Conservation (phyloP, 2,888 invertebrate genomes). For the Andrena dorsata region DNA sequence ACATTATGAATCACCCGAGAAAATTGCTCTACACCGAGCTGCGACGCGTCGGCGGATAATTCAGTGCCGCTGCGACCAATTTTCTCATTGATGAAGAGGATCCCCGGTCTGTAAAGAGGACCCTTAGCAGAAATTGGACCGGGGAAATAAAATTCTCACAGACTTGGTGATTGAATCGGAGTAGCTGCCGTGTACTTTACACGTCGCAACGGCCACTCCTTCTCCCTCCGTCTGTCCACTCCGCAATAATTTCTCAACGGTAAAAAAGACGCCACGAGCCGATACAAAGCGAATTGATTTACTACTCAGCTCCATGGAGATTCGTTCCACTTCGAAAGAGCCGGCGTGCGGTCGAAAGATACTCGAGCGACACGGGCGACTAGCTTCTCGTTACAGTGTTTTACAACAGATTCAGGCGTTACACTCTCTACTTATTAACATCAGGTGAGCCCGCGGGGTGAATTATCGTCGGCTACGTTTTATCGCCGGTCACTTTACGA, state of each 20-base stretch:
- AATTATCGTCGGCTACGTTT: constrained; percentile 45
- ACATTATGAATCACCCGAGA: constrained; percentile 59
- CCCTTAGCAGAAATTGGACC: background rate
- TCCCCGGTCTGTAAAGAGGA: background rate
- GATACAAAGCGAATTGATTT: constrained; percentile 19
- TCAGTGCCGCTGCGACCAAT: constrained; percentile 21
- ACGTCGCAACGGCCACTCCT: background rate
- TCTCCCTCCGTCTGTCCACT: background rate
- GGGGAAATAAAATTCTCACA: background rate
- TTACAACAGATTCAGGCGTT: constrained; percentile 44
- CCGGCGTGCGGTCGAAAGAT: background rate
- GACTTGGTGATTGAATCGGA: background rate
- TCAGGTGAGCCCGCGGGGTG: constrained; percentile 19
- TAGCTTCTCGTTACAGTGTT: constrained; percentile 40
- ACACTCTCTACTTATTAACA: constrained; percentile 46
- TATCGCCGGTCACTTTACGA: constrained; percentile 45
- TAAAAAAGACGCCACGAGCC: background rate
- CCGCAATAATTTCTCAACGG: constrained; percentile 20
- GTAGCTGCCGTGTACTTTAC: background rate
- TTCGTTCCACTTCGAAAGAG: background rate
- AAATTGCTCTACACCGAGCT: constrained; percentile 33
- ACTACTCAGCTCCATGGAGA: background rate
- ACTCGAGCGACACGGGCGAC: constrained; percentile 9
- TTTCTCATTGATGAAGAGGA: constrained; percentile 17
- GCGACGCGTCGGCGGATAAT: constrained; percentile 29